Conservation (phyloP, 2,797 vertebrate species). For the Megalops cyprinoides region DNA sequence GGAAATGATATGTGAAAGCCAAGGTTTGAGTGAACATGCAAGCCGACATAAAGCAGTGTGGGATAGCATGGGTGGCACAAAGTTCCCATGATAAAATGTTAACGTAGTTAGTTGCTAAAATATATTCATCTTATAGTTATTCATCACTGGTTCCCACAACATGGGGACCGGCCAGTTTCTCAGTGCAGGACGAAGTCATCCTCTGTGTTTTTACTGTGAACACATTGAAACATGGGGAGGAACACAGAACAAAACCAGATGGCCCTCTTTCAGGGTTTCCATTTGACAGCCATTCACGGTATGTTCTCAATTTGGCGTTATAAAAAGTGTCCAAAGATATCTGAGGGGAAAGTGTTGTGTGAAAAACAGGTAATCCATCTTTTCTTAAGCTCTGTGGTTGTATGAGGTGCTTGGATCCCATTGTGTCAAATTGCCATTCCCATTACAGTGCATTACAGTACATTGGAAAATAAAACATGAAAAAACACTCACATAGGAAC, state of each 20-base stretch:
- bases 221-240: constrained; percentile 24
- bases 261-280: neutral
- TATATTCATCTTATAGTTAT: neutral
- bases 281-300: constrained; percentile 19
- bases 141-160: constrained; percentile 10
- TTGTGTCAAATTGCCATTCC: constrained; percentile 25
- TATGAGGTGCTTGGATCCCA: constrained; percentile 17
- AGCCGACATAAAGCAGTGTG: neutral
- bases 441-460: constrained; percentile 20
- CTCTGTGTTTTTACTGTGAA: constrained; percentile 3
- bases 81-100: neutral
- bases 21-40: neutral
- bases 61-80: neutral
- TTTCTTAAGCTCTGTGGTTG: constrained; percentile 23
- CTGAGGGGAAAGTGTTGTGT: constrained; percentile 12
- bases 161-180: constrained; percentile 16
- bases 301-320: constrained; percentile 23
- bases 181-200: constrained; percentile 30
- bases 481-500: constrained; percentile 22
- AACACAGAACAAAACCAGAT: constrained; percentile 35
- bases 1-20: neutral
- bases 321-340: constrained; percentile 23
- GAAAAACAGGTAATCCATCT: constrained; percentile 27
- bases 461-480: constrained; percentile 30
- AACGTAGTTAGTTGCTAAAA: neutral